Percentiles rank a stretch among this genome's conserved stretches.
These are phyloP conservation scores for Drosophila bifasciata DNA, from an alignment of 1,140 invertebrate species.

Conservation along the genomic window DNA sequence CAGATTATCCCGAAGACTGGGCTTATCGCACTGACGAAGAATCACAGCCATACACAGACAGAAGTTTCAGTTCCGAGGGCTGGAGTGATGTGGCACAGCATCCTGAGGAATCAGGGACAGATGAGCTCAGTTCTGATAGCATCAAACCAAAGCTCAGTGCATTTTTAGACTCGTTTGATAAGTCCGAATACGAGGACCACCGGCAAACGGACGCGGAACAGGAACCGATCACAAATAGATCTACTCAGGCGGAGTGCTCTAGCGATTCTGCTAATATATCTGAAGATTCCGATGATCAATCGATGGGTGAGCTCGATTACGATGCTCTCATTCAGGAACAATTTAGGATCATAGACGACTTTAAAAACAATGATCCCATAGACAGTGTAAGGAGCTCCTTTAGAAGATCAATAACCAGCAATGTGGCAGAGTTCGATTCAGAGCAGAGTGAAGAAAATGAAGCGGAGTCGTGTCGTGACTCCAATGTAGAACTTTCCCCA, in stretches of 20 bases:
- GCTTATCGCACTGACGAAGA: not conserved
- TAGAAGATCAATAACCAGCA: constrained; percentile 8
- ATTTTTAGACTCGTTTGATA: no score
- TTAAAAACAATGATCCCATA: not conserved
- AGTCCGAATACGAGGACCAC: no score
- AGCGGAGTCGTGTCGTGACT: no score
- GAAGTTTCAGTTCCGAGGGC: not conserved
- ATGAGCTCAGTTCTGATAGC: no score
- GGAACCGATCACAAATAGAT: not conserved
- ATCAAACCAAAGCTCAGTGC: no score
- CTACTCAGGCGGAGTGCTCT: not conserved
- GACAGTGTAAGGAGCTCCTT: constrained; percentile 5
- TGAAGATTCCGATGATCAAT: not conserved
- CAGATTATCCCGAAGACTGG: no score
- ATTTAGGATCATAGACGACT: constrained; percentile 2
- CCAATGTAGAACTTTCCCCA: no score
- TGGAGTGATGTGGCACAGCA: not conserved
- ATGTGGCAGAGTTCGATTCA: not conserved
- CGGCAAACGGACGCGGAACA: not conserved
- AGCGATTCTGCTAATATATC: not conserved
- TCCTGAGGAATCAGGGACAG: no score
- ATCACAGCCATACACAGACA: not conserved
- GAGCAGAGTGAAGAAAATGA: not conserved
- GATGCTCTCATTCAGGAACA: not conserved
- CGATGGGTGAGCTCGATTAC: not conserved